Evolutionary conservation across 1,140 invertebrate genomes (phyloP).

Genomic region (Micrasema minimum): DNA sequence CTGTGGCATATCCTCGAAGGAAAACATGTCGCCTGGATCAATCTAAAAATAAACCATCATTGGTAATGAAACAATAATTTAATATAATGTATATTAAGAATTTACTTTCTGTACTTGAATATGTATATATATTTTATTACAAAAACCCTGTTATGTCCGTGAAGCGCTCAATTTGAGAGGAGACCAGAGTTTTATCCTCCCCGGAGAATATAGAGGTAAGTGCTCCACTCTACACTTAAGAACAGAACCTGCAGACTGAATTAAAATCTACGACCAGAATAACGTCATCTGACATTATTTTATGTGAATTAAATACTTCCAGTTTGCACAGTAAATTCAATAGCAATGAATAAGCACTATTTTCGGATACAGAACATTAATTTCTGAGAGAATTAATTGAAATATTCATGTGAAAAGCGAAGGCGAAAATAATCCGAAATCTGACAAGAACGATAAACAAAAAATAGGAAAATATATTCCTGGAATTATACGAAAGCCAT

Average conservation of each 20-base stretch:
- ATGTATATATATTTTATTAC: background rate
- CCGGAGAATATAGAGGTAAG: conserved; percentile 43
- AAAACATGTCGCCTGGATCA: conserved; percentile 30
- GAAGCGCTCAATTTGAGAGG: conserved; percentile 34
- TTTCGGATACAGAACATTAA: no score
- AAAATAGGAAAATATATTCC: no score
- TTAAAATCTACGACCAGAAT: conserved; percentile 47
- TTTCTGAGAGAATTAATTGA: no score
- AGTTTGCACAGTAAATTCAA: no score
- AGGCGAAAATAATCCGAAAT: no score
- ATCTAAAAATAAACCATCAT: conserved; percentile 40
- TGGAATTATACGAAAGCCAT: no score
- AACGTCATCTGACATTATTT: conserved; percentile 41
- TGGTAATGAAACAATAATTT: background rate
- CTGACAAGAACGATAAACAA: no score
- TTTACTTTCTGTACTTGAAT: no score
- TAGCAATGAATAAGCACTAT: no score
- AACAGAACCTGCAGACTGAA: conserved; percentile 48
- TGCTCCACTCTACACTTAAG: conserved; percentile 35
- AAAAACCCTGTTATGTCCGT: conserved; percentile 40
- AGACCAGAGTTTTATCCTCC: conserved; percentile 10
- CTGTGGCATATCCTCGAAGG: conserved; percentile 49
- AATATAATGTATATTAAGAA: background rate
- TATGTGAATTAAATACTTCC: background rate
- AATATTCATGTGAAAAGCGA: no score